Evolutionary conservation across 1,140 invertebrate species (phyloP), one percentile per base, ranked within the genome.

Genomic region (Paraescarpia echinospica): DNA sequence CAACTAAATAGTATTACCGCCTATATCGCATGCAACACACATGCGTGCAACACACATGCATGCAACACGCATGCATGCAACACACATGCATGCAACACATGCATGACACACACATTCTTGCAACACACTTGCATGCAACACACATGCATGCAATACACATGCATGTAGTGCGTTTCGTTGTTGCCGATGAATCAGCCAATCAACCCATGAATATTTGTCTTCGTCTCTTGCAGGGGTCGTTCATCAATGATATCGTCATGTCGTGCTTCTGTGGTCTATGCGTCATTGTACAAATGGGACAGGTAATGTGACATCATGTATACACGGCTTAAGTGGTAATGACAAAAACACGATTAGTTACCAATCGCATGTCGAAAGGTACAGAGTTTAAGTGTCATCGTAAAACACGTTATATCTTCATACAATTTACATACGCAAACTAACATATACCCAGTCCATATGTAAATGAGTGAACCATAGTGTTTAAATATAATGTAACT

Each of bases 241-340:
- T 91, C 33, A 8, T 91, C 48, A 89, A 33, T 31, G 92, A 92
- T 34, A 34, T 91, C 34, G 27, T 92, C 34, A 77, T 35, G 35
- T 34, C 35, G 35, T 41, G 90, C 18, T 92, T 31, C n/a, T 92
- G 92, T 51, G 35, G n/a, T 35, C 77, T 51, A 22, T 92, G 92
- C 35, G 89, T 88, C 33, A 14, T 92, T 31, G 91, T 89, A 34
- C 92, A 92, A 92, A 88, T 48, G 48, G 41, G 27, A 91, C 88
- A 91, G 33, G 92, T 90, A 90, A 90, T 9, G 9, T 0, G 18
- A 35, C 18, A 34, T 90, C 90, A 8, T 22, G 18, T 90, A 0
- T 22, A 90, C 5, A 18, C 18, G 14, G 12, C 4, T 31, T 2
- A 77, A n/a, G n/a, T n/a, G n/a, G n/a, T 90, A 2, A 22, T 31